Base-by-base conservation (phyloP, 2,113 vertebrate genomes). In the Poeciliopsis turrubarensis region DNA sequence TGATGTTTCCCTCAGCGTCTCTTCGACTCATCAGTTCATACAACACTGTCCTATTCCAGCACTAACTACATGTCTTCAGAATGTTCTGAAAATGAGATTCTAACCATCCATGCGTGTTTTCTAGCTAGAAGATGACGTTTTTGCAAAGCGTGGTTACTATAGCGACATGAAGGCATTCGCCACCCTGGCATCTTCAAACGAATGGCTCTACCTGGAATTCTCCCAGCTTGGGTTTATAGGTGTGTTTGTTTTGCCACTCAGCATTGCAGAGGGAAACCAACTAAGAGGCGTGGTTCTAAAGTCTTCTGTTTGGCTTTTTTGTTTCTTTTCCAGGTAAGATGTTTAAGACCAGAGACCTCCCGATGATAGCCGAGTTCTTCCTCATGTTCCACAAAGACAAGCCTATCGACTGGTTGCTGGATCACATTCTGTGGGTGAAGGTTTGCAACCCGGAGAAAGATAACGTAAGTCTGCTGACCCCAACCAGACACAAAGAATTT, bases 351-450 rank as follows among this genome's bases (percentile, higher is more conserved):
- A 78, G 94, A 31, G 96, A 99, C 86, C 95, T 99, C 67, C 97
- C 95, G 63, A 89, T 96, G 89, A 95, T 99, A 2, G 94, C 95
- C 54, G 97, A 98, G 87, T 98, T 99, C 89, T 96, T 98, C 84
- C 92, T 98, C 73, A 99, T 99, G 97, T 99, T 98, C 89, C 96
- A 98, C 89, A 96, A 94, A 87, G 97, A 98, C 95, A 99, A 99
- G 87, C 97, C 97, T 27, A 96, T 99, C 1, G 97, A 99, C 87
- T 99, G 97, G 97, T 94, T 98, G 25, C 87, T 99, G 67, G 97
- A 99, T 92, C 97, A 99, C 83, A 96, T 98, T 75, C 94, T 99
- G 62, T 98, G 97, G 97, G 97, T 99, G 72, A 99, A 98, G 89
- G 95, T 95, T 68, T 99, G 97, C 93, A 96, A 95, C 90, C 97